A percentile compares a stretch with the other conserved stretches of the same genome.
These are phyloP conservation scores for Leucophora obtusa DNA, from an alignment of 2,888 invertebrate genomes.

Conservation along the genomic window DNA sequence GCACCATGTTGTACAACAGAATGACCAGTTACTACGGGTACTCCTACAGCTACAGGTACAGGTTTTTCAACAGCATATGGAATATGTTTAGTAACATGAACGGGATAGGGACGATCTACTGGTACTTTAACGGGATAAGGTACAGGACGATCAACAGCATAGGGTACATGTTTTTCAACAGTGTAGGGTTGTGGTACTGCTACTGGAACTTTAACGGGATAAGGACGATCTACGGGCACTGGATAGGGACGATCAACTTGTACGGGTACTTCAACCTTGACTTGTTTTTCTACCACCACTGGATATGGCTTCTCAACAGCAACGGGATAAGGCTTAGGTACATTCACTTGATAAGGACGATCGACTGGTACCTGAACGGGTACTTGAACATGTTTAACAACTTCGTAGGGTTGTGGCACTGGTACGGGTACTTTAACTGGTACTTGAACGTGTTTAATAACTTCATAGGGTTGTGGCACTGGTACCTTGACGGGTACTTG, in stretches of 20 bases:
- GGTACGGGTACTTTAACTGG: conserved; percentile 81
- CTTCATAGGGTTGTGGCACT: conserved; percentile 81
- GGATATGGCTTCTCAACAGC: conserved; percentile 71
- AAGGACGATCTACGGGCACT: conserved; percentile 82
- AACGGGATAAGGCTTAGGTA: conserved; percentile 79
- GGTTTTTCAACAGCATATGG: conserved; percentile 68
- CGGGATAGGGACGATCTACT: conserved; percentile 84
- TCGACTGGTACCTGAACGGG: conserved; percentile 84
- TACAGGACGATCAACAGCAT: conserved; percentile 82
- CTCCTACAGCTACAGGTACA: conserved; percentile 81
- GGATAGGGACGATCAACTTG: conserved; percentile 84
- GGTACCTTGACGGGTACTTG: conserved; percentile 83
- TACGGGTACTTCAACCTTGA: conserved; percentile 84
- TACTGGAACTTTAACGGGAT: conserved; percentile 80
- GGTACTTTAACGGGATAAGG: conserved; percentile 84
- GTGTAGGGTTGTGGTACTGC: conserved; percentile 84
- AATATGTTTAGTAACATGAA: conserved; percentile 81
- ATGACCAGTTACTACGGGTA: conserved; percentile 71
- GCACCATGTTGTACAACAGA: conserved; percentile 73
- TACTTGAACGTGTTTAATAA: conserved; percentile 80
- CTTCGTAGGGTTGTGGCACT: conserved; percentile 82
- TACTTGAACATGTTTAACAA: conserved; percentile 82
- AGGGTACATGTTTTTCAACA: conserved; percentile 84
- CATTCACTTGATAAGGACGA: conserved; percentile 83
- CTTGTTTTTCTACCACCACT: conserved; percentile 81